phyloP scores from a whole-genome alignment of 2,888 invertebrate species.

The Ligdia adustata region DNA sequence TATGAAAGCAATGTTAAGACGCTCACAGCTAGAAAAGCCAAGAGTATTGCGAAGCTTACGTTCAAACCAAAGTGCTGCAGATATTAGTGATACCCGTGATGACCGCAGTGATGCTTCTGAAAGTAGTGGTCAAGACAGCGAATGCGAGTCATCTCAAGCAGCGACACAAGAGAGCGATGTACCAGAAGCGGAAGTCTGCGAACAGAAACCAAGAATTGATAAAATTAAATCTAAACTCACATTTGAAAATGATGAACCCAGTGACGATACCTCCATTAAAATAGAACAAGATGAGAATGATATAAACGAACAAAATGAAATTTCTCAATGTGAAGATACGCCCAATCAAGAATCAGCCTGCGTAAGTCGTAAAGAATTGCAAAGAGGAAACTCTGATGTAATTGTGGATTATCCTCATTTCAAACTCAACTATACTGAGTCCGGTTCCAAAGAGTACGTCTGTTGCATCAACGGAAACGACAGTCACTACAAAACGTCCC shows the following conservation, averaged over 20 bases:
- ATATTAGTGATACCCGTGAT: slow-evolving; percentile 47
- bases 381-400: slow-evolving; percentile 35
- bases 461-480: slow-evolving; percentile 68
- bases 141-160: slow-evolving; percentile 23
- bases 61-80: slow-evolving; percentile 46
- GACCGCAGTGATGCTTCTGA: slow-evolving; percentile 47
- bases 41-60: slow-evolving; percentile 54
- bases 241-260: slow-evolving; percentile 55
- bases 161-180: slow-evolving; percentile 11
- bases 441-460: slow-evolving; percentile 66
- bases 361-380: slow-evolving; percentile 2
- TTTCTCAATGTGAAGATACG: slow-evolving; percentile 23
- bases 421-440: slow-evolving; percentile 53
- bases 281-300: slow-evolving; percentile 38
- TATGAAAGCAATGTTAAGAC: slow-evolving; percentile 43
- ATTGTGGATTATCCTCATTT: slow-evolving; percentile 63
- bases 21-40: slow-evolving; percentile 35
- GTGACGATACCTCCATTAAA: slow-evolving; percentile 31
- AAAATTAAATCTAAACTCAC: slow-evolving; percentile 61
- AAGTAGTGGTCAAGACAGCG: slow-evolving; percentile 31
- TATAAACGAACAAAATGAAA: slow-evolving; percentile 8
- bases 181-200: slow-evolving; percentile 10
- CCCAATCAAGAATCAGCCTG: slow-evolving; percentile 12
- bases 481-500: slow-evolving; percentile 65
- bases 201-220: slow-evolving; percentile 22